Evolutionary conservation across 1,140 invertebrate species (phyloP).

Genomic region (Adelges cooleyi): DNA sequence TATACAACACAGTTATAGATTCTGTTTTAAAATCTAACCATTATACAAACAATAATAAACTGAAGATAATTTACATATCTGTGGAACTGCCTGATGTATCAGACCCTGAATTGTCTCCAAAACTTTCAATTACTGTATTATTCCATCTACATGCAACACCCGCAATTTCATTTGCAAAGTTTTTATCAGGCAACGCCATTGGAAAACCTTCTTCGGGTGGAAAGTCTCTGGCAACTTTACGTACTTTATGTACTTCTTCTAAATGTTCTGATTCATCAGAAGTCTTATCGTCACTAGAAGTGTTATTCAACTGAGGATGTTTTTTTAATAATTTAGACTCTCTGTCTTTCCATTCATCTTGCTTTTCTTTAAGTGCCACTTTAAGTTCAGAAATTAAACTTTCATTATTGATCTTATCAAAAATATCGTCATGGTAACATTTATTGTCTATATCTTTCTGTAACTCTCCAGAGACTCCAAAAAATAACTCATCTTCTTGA

Average conservation of each 20-base stretch:
- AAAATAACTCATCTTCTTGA: constrained; percentile 10
- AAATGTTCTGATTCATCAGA: background rate
- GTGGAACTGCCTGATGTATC: too few relatives aligned
- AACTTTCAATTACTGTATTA: background rate
- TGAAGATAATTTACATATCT: too few relatives aligned
- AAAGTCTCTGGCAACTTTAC: constrained; percentile 2
- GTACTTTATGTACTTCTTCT: background rate
- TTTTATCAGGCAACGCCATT: background rate
- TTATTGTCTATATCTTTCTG: background rate
- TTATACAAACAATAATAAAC: too few relatives aligned
- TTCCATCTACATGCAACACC: constrained; percentile 7
- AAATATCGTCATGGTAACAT: background rate
- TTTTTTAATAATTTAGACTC: constrained; percentile 10
- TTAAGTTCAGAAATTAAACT: constrained; percentile 17
- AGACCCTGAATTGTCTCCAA: constrained; percentile 12
- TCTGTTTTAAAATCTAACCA: too few relatives aligned
- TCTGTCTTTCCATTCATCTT: constrained; percentile 1
- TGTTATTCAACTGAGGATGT: background rate
- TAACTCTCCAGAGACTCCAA: constrained; percentile 1
- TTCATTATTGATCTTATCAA: background rate
- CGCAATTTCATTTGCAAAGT: constrained; percentile 10
- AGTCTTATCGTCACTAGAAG: background rate
- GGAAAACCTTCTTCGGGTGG: background rate
- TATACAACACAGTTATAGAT: too few relatives aligned
- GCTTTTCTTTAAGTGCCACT: constrained; percentile 1